Evolutionary conservation across 2,888 invertebrate species (phyloP).

Genomic region (Margaritifera margaritifera): DNA sequence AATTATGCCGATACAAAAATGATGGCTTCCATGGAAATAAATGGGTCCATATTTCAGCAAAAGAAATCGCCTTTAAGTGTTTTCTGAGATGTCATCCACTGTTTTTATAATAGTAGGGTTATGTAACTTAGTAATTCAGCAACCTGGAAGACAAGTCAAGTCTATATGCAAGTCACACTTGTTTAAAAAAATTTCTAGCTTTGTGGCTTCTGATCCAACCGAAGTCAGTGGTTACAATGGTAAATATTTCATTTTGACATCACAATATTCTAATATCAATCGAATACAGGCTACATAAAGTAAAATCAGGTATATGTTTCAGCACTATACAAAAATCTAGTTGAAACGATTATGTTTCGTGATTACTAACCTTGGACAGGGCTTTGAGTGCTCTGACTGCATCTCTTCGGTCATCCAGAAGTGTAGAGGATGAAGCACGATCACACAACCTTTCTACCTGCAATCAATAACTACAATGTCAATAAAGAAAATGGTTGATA

Average conservation of each 20-base stretch:
- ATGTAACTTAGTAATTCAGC: too few relatives aligned
- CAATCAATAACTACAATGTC: conserved; percentile 16
- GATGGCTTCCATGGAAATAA: too few relatives aligned
- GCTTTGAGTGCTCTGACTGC: conserved; percentile 95
- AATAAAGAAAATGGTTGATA: too few relatives aligned
- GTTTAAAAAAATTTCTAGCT: too few relatives aligned
- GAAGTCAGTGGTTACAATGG: not conserved
- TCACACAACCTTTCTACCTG: conserved; percentile 92
- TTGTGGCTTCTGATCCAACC: too few relatives aligned
- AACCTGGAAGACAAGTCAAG: too few relatives aligned
- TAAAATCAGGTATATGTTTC: not conserved
- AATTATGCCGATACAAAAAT: too few relatives aligned
- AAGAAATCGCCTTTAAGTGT: too few relatives aligned
- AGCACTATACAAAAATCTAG: not conserved
- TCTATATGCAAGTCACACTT: too few relatives aligned
- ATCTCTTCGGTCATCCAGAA: conserved; percentile 95
- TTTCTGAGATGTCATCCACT: too few relatives aligned
- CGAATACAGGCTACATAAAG: not conserved
- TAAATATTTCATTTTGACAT: not conserved
- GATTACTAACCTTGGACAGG: conserved; percentile 73
- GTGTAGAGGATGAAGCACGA: conserved; percentile 91
- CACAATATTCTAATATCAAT: not conserved
- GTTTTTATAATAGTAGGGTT: too few relatives aligned
- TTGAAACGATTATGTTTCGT: not conserved
- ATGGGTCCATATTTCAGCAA: too few relatives aligned